Conservation (phyloP, 92 coral and sea anemone species). For the Metridium senile region DNA sequence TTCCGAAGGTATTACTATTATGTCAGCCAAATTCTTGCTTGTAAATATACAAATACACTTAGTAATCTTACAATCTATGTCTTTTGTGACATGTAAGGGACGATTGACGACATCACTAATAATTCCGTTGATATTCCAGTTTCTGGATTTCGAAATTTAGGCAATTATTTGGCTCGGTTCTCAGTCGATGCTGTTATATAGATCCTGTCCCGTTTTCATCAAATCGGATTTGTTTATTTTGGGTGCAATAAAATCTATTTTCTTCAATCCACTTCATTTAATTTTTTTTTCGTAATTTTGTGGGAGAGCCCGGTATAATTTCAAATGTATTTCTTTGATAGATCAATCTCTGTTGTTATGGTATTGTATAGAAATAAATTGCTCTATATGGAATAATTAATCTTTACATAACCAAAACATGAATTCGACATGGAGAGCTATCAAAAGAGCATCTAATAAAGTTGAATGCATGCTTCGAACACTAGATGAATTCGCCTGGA, state of each 20-base stretch:
- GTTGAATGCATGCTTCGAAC: no score
- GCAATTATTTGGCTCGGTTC: background rate
- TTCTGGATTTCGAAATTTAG: conserved; percentile 1
- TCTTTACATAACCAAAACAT: background rate
- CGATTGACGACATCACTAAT: background rate
- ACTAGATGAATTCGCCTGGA: no score
- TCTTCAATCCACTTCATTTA: background rate
- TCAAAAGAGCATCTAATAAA: conserved; percentile 12
- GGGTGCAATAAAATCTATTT: background rate
- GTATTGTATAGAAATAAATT: background rate
- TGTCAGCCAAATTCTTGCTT: background rate
- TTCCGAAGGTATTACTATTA: conserved; percentile 74
- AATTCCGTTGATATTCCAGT: conserved; percentile 19
- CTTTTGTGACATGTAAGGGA: background rate
- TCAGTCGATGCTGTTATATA: background rate
- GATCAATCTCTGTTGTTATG: background rate
- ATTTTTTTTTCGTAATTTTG: background rate
- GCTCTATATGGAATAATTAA: background rate
- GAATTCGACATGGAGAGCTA: background rate
- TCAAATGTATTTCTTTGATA: background rate
- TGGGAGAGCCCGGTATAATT: background rate
- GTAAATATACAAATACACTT: conserved; percentile 2
- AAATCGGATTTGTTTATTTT: conserved; percentile 5
- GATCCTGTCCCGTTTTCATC: background rate
- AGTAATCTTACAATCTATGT: conserved; percentile 6